These are phyloP conservation scores for Tenthredo notha DNA, from an alignment of 2,888 invertebrate species.

Conservation along the genomic window DNA sequence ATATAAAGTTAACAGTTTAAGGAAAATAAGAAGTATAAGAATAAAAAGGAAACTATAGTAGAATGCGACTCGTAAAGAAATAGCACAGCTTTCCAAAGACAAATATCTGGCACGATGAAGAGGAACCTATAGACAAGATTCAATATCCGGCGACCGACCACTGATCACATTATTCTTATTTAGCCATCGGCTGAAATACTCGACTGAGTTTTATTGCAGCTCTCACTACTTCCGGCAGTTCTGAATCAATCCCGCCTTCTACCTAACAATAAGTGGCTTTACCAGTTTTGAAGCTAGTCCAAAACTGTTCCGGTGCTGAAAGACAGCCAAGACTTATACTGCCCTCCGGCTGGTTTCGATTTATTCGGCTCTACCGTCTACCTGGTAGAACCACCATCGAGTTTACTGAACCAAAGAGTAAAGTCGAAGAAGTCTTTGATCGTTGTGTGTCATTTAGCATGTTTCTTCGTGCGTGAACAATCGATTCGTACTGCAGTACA, in stretches of 20 bases:
- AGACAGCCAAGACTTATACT: not conserved
- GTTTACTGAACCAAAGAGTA: slow-evolving; percentile 29
- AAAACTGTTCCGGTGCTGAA: slow-evolving; percentile 12
- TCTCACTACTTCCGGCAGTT: slow-evolving; percentile 45
- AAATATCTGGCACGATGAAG: slow-evolving; percentile 3
- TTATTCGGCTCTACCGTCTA: slow-evolving; percentile 32
- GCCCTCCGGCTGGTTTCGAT: not conserved
- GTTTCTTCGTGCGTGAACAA: slow-evolving; percentile 43
- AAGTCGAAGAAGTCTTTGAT: slow-evolving; percentile 35
- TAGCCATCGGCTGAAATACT: slow-evolving; percentile 25
- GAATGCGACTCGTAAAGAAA: not conserved
- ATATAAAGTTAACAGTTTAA: not conserved
- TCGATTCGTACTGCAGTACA: slow-evolving; percentile 31
- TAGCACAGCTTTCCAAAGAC: slow-evolving; percentile 19
- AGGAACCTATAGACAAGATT: slow-evolving; percentile 19
- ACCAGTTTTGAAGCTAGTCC: slow-evolving; percentile 9
- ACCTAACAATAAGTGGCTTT: slow-evolving; percentile 39
- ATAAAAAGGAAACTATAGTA: not conserved
- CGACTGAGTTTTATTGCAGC: slow-evolving; percentile 36
- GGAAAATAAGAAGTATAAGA: not conserved
- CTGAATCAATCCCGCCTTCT: slow-evolving; percentile 25
- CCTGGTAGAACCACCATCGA: slow-evolving; percentile 12
- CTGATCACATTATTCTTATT: slow-evolving; percentile 39
- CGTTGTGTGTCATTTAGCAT: slow-evolving; percentile 35
- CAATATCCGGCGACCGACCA: slow-evolving; percentile 31